Conservation (phyloP, 2,113 vertebrate genomes). For the Proteles cristata region DNA sequence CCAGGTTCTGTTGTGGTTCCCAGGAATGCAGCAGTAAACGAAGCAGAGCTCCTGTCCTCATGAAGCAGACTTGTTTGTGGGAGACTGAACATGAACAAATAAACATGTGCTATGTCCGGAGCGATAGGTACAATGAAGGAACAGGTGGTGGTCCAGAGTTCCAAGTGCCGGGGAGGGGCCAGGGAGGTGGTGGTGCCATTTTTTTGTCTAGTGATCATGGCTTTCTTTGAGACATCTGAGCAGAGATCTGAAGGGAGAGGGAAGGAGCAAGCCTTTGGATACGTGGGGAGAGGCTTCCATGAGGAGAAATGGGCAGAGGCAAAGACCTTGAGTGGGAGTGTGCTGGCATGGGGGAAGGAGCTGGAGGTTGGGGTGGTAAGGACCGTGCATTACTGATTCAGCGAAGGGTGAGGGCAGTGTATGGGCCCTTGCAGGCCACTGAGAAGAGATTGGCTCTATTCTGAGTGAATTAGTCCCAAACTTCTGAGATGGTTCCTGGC, state of each 20-base stretch:
- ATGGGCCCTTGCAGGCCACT: not conserved
- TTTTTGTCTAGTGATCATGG: not conserved
- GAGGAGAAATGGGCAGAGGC: not conserved
- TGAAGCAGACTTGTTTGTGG: not conserved
- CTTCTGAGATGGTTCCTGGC: not conserved
- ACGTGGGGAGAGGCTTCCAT: no score
- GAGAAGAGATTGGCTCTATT: not conserved
- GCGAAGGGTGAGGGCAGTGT: not conserved
- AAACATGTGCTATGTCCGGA: not conserved
- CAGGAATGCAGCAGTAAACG: not conserved
- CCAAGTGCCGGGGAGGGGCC: not conserved
- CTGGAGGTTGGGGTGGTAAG: not conserved
- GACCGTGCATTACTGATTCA: not conserved
- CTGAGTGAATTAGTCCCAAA: not conserved
- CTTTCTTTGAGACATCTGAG: not conserved
- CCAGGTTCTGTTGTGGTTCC: not conserved
- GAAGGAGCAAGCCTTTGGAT: not conserved
- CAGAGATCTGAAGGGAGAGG: no score
- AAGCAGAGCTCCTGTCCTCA: not conserved
- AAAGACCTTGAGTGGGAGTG: not conserved
- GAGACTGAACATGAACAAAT: not conserved
- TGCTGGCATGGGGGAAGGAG: not conserved
- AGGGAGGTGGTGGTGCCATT: not conserved
- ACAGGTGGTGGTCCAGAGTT: rapidly evolving
- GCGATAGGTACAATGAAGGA: no score